Percentiles rank a stretch among this genome's conserved stretches.
These are phyloP conservation scores for Diacarnus erythraeanus DNA, from an alignment of 37 sponge, comb jelly and placozoan species.

Conservation along the genomic window DNA sequence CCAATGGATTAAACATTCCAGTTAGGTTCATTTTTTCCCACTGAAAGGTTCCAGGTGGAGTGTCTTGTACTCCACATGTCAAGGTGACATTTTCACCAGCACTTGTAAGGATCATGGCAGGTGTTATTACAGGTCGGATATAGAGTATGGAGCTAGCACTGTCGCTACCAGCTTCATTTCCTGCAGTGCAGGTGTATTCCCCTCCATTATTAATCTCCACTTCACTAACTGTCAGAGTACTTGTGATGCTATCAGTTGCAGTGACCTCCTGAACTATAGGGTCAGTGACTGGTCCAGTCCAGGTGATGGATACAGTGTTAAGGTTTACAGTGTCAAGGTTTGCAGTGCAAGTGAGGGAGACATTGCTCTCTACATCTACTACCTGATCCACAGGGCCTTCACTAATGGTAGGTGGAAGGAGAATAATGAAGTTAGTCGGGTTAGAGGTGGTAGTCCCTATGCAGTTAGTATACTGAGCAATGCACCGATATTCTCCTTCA, in stretches of 20 bases:
- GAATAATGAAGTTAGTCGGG: neutral
- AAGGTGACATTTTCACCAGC: slow-evolving; percentile 9
- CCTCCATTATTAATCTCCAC: slow-evolving; percentile 25
- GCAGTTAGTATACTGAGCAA: neutral
- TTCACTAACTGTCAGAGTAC: neutral
- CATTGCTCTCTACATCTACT: neutral
- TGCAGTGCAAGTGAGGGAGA: slow-evolving; percentile 10
- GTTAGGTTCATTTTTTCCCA: slow-evolving; percentile 33
- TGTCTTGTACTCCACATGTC: slow-evolving; percentile 31
- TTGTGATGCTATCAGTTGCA: neutral
- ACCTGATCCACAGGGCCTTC: neutral
- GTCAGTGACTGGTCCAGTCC: slow-evolving; percentile 25
- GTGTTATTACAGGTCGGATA: slow-evolving; percentile 26
- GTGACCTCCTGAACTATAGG: neutral
- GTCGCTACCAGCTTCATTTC: slow-evolving; percentile 57
- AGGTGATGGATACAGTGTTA: neutral
- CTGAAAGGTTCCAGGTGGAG: slow-evolving; percentile 22
- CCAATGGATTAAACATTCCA: neutral
- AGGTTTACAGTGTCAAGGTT: too few species aligned
- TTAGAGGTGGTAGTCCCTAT: neutral
- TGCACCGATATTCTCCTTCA: slow-evolving; percentile 11
- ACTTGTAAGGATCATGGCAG: slow-evolving; percentile 8
- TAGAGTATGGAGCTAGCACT: slow-evolving; percentile 15
- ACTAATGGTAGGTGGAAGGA: neutral
- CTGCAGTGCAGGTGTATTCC: slow-evolving; percentile 46